Percentiles rank a stretch among this genome's conserved stretches.
These are phyloP conservation scores for Apteryx mantelli DNA, from an alignment of 2,113 vertebrate species.

Conservation along the genomic window DNA sequence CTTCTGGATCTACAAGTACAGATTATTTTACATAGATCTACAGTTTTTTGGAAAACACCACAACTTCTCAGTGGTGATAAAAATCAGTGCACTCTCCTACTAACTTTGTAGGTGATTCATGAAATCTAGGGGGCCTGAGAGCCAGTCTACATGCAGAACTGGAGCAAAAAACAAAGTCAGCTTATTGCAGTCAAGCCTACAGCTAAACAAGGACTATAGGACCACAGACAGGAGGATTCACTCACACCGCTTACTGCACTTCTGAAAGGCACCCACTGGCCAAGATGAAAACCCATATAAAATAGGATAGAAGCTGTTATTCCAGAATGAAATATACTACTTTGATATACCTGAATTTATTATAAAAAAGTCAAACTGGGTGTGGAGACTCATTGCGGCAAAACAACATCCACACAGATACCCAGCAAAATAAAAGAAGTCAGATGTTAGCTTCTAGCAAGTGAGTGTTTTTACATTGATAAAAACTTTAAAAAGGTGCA, in stretches of 20 bases:
- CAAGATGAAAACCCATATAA: neutral
- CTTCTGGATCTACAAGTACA: neutral
- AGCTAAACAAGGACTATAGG: neutral
- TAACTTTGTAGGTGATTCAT: neutral
- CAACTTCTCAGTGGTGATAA: neutral
- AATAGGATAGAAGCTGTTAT: neutral
- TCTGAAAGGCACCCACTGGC: neutral
- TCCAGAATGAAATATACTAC: neutral
- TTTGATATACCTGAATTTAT: neutral
- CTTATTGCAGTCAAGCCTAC: neutral
- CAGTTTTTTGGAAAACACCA: neutral
- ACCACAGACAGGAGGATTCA: neutral
- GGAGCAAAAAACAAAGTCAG: neutral
- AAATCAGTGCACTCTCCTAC: neutral
- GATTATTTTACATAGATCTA: neutral
- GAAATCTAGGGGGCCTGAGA: neutral
- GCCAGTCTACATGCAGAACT: neutral
- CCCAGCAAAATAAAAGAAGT: neutral
- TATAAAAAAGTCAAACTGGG: neutral
- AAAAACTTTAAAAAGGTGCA: neutral
- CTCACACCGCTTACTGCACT: neutral
- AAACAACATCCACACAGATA: neutral
- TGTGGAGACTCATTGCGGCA: neutral
- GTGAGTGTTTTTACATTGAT: neutral
- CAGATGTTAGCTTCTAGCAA: neutral